Base-by-base conservation (phyloP, 1,140 invertebrate genomes). In the Leptopilina boulardi region DNA sequence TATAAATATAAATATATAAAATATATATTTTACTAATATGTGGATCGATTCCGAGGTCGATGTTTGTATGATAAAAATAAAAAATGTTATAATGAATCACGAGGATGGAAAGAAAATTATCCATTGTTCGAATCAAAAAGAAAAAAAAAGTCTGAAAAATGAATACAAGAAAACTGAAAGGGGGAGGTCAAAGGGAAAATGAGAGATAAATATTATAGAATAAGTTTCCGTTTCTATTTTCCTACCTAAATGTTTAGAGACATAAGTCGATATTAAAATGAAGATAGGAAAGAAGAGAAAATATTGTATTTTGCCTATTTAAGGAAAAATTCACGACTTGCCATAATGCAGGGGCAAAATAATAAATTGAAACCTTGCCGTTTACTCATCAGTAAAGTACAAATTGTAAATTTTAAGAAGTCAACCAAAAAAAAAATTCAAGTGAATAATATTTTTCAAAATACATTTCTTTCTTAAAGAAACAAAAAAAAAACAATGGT, bases 21-120 rank as follows among this genome's bases (percentile, higher is more conserved):
- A 38, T 38, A 38, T 38, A 38, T 38, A 38, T 38, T 38, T 38
- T 77, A 71, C 71, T 77, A 74, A 41, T 83, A 79, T 73, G 47
- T 10, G 74, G 73, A 41, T 13, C 71, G 54, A 73, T 1, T 59
- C 15, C 21, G 19, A 15, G 56, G 56, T 59, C 56, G 11, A 59
- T 4, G 3, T 30, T n/a, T 66, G 23, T 30, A 66, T 11, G 26
- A 66, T 34, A 66, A n/a, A n/a, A n/a, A n/a, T n/a, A n/a, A n/a
- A n/a, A n/a, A 66, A 66, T 66, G 13, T 26, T 18, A n/a, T n/a
- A 66, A 66, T 66, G 59, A 66, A 66, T 66, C 59, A 66, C 59
- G 59, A 66, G 59, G 59, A 66, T 66, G 13, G 59, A 66, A 66
- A 66, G 26, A 30, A 66, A 30, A 13, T 66, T 66, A 26, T 30